phyloP scores from a whole-genome alignment of 2,113 vertebrate species.

The Ameiurus melas region DNA sequence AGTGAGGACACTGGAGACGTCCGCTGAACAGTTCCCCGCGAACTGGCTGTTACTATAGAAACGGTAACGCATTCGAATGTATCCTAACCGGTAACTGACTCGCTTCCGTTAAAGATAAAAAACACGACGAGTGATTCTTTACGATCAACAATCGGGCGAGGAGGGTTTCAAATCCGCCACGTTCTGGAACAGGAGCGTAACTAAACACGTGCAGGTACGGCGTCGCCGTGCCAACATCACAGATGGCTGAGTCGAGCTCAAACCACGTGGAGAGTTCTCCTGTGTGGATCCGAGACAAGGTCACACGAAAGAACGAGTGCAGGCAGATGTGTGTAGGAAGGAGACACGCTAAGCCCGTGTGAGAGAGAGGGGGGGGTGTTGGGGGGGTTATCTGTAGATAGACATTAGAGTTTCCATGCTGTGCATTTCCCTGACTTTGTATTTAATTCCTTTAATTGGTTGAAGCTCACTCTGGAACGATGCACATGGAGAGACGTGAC shows the following conservation, averaged over 20 bases:
- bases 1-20: too few species aligned
- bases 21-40: background rate
- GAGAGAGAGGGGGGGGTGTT: background rate
- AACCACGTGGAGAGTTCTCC: background rate
- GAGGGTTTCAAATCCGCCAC: background rate
- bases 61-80: background rate
- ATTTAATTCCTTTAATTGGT: background rate
- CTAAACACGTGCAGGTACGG: background rate
- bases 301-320: background rate
- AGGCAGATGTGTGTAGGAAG: background rate
- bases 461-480: background rate
- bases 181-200: background rate
- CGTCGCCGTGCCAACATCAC: background rate
- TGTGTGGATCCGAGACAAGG: background rate
- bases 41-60: background rate
- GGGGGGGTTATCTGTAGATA: background rate
- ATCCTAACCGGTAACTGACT: background rate
- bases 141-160: background rate
- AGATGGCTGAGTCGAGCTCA: background rate
- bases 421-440: background rate
- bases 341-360: background rate
- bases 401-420: background rate
- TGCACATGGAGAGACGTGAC: background rate
- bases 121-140: background rate
- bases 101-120: background rate